Evolutionary conservation across 23 tunicate species (phyloP).

Genomic region (Diplosoma virens): DNA sequence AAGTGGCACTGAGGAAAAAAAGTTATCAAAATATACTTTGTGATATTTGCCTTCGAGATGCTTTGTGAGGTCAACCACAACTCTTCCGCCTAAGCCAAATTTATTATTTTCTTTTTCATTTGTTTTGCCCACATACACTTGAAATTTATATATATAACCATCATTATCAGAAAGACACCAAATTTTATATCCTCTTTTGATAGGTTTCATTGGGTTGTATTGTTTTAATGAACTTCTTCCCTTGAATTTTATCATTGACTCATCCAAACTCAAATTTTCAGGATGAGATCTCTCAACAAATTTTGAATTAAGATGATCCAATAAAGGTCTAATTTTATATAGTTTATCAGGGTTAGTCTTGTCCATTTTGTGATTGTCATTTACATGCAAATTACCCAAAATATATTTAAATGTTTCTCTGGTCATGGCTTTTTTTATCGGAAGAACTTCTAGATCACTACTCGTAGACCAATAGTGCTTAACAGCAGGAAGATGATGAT

Average conservation of each 20-base stretch:
- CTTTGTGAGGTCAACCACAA: neutral
- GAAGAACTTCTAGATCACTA: neutral
- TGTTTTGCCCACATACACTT: slow-evolving; percentile 1
- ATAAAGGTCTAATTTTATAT: neutral
- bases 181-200: slow-evolving; percentile 22
- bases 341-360: slow-evolving; percentile 5
- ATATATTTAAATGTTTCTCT: neutral
- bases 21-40: slow-evolving; percentile 23
- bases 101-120: neutral
- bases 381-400: slow-evolving; percentile 1
- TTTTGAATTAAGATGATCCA: neutral
- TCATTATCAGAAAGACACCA: slow-evolving; percentile 5
- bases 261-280: slow-evolving; percentile 9
- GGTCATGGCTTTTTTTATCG: neutral
- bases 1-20: neutral
- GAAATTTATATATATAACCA: slow-evolving; percentile 9
- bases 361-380: neutral
- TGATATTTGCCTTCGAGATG: neutral
- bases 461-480: slow-evolving; percentile 3
- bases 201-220: slow-evolving; percentile 29
- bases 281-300: neutral
- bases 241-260: slow-evolving; percentile 19
- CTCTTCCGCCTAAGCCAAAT: slow-evolving; percentile 14
- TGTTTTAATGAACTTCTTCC: slow-evolving; percentile 9
- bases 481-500: neutral